Base-by-base conservation (phyloP, 2,113 vertebrate species). In the Chlorodrepanis virens region DNA sequence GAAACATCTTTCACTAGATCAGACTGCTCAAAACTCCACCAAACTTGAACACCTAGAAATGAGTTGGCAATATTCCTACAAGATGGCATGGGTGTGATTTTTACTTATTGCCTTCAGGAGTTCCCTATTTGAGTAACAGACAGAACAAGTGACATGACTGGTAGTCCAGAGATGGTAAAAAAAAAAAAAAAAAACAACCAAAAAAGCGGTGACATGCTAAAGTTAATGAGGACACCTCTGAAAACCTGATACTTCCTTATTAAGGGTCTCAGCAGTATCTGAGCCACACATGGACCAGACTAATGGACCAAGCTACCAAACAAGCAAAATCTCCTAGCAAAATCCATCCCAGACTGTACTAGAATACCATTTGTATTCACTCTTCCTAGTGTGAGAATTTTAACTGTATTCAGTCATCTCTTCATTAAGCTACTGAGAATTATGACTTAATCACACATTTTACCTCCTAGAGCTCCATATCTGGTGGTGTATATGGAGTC, bases 391-490 rank as follows among this genome's bases (percentile, higher is more conserved):
- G 15, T 60, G 82, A 65, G 31, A 56, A 57, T 33, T 75, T 74
- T 56, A 84, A 68, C 52, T 13, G 45, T 22, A 61, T 52, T 74
- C 28, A 75, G n/a, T 33, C 6, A 53, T 57, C 28, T 25, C 8
- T 67, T 45, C 70, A 50, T 21, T 59, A 28, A 93, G 11, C 7
- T 47, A 65, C n/a, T 71, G 54, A n/a, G 15, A 78, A 70, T 70
- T 53, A 84, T 74, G 31, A 44, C 37, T 74, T 77, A 86, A 88
- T 64, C 31, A n/a, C 23, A 74, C 40, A 42, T 87, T 52, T 76
- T 83, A 27, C 75, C 72, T 96, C 61, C 82, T 93, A 98, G 97
- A 98, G 97, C 42, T 94, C 94, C 21, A 6, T 97, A 81, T 90
- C 71, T 67, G 78, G 24, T 71, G 95, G 87, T 45, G 52, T 92